Conservation (phyloP, 2,888 invertebrate species). For the Luffia ferchaultella region DNA sequence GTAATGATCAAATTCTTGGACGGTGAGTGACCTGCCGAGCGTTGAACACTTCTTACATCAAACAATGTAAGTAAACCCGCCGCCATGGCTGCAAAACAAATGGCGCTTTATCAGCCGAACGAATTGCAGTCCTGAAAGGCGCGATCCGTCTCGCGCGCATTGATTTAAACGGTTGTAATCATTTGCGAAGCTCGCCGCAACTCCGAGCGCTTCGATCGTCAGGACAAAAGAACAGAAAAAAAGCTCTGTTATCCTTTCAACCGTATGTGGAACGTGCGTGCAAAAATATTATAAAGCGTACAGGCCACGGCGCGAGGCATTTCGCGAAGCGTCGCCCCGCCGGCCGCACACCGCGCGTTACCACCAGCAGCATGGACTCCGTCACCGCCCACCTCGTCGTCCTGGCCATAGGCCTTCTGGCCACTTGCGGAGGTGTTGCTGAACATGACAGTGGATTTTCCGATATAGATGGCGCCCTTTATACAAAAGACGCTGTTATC, state of each 20-base stretch:
- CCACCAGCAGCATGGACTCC: constrained; percentile 10
- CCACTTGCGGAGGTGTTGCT: constrained; percentile 33
- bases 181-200: constrained; percentile 31
- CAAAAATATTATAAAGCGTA: constrained; percentile 57
- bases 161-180: constrained; percentile 38
- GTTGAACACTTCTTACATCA: constrained; percentile 32
- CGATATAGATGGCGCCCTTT: constrained; percentile 41
- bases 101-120: background rate
- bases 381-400: constrained; percentile 15
- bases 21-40: constrained; percentile 28
- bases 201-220: constrained; percentile 24
- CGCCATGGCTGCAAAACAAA: constrained; percentile 3
- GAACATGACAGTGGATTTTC: constrained; percentile 40
- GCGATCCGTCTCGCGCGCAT: constrained; percentile 28
- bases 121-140: constrained; percentile 12
- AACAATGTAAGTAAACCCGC: constrained; percentile 11
- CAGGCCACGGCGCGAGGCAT: constrained; percentile 43
- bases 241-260: constrained; percentile 57
- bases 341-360: constrained; percentile 48
- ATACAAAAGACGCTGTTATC: constrained; percentile 55
- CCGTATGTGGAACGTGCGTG: constrained; percentile 50
- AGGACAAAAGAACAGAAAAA: constrained; percentile 48
- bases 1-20: constrained; percentile 4
- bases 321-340: constrained; percentile 57
- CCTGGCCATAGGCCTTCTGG: constrained; percentile 18